Percentiles rank a stretch among this genome's conserved stretches.
Evolutionary conservation across 92 coral and sea anemone species (phyloP).

Genomic region (Phenganax subtilis): DNA sequence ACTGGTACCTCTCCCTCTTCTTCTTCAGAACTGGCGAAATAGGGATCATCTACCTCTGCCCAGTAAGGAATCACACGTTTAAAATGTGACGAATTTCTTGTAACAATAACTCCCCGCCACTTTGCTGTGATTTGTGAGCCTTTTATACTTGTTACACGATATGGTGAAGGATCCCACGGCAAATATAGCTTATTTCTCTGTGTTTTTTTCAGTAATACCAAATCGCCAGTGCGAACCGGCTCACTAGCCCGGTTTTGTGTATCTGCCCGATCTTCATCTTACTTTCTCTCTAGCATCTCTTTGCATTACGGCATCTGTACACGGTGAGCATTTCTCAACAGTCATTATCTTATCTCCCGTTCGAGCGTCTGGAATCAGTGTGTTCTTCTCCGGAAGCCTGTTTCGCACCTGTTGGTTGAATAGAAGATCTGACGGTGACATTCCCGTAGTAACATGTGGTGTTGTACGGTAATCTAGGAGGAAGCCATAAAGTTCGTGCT

Average conservation of each 20-base stretch:
- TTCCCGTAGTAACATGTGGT: background rate
- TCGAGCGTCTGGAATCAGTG: background rate
- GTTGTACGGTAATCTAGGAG: background rate
- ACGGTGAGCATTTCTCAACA: background rate
- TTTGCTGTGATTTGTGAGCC: background rate
- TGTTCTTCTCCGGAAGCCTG: background rate
- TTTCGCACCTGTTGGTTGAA: background rate
- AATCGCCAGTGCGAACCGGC: background rate
- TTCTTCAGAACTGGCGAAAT: background rate
- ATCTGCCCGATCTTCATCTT: background rate
- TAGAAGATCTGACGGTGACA: background rate
- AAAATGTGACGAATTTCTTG: slow-evolving; percentile 53
- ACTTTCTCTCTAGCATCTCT: background rate
- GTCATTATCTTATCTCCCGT: background rate
- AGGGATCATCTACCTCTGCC: background rate
- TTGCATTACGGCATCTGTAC: background rate
- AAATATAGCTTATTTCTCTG: slow-evolving; percentile 1
- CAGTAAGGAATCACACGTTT: slow-evolving; percentile 22
- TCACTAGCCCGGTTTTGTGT: background rate
- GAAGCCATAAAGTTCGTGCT: background rate
- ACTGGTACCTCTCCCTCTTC: background rate
- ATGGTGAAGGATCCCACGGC: slow-evolving; percentile 2
- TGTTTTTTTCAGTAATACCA: background rate
- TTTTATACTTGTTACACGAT: background rate
- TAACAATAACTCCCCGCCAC: slow-evolving; percentile 28